phyloP scores from a whole-genome alignment of 1,140 invertebrate species.

The Colletes latitarsis region DNA sequence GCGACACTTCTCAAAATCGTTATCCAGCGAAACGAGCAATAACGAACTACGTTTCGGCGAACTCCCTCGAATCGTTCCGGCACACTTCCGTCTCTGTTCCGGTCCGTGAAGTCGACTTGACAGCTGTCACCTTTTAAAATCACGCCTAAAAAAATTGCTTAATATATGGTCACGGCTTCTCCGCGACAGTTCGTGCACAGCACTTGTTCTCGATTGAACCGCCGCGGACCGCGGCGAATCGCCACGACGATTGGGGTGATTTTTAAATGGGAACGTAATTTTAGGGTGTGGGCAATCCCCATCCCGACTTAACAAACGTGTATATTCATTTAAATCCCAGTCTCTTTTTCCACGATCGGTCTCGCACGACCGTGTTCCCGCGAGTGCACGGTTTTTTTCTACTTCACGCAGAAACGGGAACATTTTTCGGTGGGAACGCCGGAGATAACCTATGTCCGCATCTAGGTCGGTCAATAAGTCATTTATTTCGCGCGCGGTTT shows the following conservation, averaged over 20 bases:
- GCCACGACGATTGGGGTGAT: constrained; percentile 71
- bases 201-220: constrained; percentile 73
- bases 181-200: constrained; percentile 46
- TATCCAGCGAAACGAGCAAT: not conserved
- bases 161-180: constrained; percentile 56
- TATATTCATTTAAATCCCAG: constrained; percentile 49
- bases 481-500: no score
- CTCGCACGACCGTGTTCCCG: not conserved
- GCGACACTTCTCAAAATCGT: no score
- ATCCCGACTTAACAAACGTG: constrained; percentile 9
- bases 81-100: constrained; percentile 64
- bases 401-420: not conserved
- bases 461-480: constrained; percentile 7
- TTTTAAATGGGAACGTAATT: constrained; percentile 73
- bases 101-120: constrained; percentile 73
- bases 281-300: constrained; percentile 60
- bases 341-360: not conserved
- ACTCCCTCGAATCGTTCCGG: constrained; percentile 25
- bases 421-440: not conserved
- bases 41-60: constrained; percentile 29
- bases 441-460: not conserved
- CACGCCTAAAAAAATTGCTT: constrained; percentile 72
- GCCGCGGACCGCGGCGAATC: constrained; percentile 68
- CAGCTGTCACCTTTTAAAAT: constrained; percentile 79
- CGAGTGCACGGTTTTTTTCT: not conserved